Evolutionary conservation across 2,888 invertebrate species (phyloP).

Genomic region (Epinotia brunnichana): DNA sequence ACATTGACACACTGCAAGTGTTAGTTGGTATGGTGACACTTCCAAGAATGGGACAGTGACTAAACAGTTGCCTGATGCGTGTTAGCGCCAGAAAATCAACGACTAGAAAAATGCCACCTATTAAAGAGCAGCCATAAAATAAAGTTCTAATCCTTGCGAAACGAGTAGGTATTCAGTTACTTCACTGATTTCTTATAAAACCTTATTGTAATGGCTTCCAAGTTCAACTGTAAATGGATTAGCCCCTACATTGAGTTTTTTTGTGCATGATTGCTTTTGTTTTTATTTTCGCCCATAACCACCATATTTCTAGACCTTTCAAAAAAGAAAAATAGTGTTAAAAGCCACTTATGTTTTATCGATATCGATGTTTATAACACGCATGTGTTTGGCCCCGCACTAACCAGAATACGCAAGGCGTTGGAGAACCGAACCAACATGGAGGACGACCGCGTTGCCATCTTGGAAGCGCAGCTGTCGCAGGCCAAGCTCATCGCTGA

Average conservation of each 20-base stretch:
- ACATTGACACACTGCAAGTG: constrained; percentile 11
- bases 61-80: constrained; percentile 21
- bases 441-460: constrained; percentile 99
- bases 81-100: constrained; percentile 3
- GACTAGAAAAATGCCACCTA: neutral
- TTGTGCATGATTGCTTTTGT: constrained; percentile 69
- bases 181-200: constrained; percentile 56
- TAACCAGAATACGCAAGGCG: constrained; percentile 96
- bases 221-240: constrained; percentile 31
- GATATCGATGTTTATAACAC: constrained; percentile 78
- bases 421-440: constrained; percentile 99
- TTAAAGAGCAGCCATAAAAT: constrained; percentile 37
- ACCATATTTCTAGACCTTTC: constrained; percentile 67
- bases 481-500: constrained; percentile 99
- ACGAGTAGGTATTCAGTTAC: constrained; percentile 12
- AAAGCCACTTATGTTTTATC: constrained; percentile 52
- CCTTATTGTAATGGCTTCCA: constrained; percentile 40
- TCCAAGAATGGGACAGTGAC: constrained; percentile 33
- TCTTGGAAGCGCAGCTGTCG: constrained; percentile 98
- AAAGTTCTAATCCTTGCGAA: constrained; percentile 15
- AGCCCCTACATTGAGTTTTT: constrained; percentile 43
- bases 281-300: constrained; percentile 70
- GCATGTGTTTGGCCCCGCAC: constrained; percentile 83
- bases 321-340: constrained; percentile 43
- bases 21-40: constrained; percentile 20